These are phyloP conservation scores for Sitobion miscanthi DNA, from an alignment of 1,140 invertebrate genomes.

Conservation along the genomic window DNA sequence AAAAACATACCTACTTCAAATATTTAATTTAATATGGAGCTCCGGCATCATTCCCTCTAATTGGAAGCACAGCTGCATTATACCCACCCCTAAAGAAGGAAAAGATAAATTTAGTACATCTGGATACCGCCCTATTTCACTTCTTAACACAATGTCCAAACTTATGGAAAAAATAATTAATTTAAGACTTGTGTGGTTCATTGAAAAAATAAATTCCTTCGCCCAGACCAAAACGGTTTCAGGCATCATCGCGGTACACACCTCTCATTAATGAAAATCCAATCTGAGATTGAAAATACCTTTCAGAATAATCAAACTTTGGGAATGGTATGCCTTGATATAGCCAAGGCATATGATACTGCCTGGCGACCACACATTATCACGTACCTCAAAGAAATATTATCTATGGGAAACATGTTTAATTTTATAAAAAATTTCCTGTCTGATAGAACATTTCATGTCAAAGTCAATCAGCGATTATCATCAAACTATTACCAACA, in stretches of 20 bases:
- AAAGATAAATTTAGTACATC: not conserved
- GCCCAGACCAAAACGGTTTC: not conserved
- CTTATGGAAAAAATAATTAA: constrained; percentile 8
- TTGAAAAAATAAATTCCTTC: not conserved
- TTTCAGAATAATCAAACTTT: not conserved
- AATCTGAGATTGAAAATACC: constrained; percentile 26
- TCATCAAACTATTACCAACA: not conserved
- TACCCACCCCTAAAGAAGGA: not conserved
- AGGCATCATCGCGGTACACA: not conserved
- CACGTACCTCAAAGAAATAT: not conserved
- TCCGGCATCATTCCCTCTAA: not conserved
- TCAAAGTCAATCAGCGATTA: too few relatives aligned
- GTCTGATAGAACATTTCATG: too few relatives aligned
- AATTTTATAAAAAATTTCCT: too few relatives aligned
- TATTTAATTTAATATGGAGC: not conserved
- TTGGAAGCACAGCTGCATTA: not conserved
- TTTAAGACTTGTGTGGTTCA: too few relatives aligned
- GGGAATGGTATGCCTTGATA: too few relatives aligned
- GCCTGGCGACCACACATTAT: not conserved
- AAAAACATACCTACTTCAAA: not conserved
- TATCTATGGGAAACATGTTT: not conserved
- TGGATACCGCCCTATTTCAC: not conserved
- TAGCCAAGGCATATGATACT: not conserved
- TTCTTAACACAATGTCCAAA: not conserved
- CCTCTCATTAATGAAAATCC: not conserved